Base-by-base conservation (phyloP, 2,797 vertebrate species). In the Acanthopagrus latus region DNA sequence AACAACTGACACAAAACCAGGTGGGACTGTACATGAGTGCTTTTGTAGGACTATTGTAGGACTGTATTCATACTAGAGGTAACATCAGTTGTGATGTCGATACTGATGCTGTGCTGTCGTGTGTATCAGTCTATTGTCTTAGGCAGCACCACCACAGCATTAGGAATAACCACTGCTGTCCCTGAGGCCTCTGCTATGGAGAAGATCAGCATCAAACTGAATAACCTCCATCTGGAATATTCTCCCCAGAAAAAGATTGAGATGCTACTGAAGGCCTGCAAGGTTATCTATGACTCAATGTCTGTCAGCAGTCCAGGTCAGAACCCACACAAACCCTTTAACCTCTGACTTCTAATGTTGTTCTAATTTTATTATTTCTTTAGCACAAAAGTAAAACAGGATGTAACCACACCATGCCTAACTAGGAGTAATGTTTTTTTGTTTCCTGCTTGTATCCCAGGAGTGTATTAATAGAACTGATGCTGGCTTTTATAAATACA, bases 251-350 rank as follows among this genome's bases (percentile, higher is more conserved):
- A 96, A 87, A 99, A 99, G 93, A 97, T 99, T n/a, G 89, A 97
- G 78, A 92, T 96, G 84, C 94, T 99, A 78, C 95, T 99, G 23
- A 99, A 99, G 89, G 93, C 97, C 73, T 99, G 98, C 95, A 99
- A 99, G 85, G 95, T 99, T 84, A 99, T 99, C 92, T 99, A 99
- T 1, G 97, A 99, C 75, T 97, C 96, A 75, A 99, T 99, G 98
- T 93, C 97, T 18, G 93, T 97, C 14, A 97, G 97, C 92, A 94
- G 90, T 55, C 95, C 97, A 94, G 97, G 98, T 94, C 65, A 80
- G 87, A 21, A 17, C 9, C 6, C 1, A 9, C 2, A 27, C 21
- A n/a, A 16, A 14, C 4, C 18, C 25, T 58, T 44, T 20, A 27
- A 62, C 54, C 17, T 55, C 23, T 27, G 20, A 59, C 29, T 16